phyloP scores from a whole-genome alignment of 1,140 invertebrate genomes.

The Drosophila pallidifrons region DNA sequence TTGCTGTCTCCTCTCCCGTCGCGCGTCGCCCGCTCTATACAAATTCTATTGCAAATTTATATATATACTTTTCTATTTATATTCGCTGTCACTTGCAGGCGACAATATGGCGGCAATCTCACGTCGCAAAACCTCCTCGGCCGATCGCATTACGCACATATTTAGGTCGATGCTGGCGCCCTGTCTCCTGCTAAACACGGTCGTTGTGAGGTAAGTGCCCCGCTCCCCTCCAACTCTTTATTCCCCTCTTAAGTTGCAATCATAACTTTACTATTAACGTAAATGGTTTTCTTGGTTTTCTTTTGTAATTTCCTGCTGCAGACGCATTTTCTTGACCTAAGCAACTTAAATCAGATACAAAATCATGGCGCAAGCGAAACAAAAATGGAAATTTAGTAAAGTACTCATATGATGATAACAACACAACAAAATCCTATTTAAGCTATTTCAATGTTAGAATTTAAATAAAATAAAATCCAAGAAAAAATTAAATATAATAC shows the following conservation, averaged over 20 bases:
- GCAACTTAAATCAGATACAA: slow-evolving; percentile 37
- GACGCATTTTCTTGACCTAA: slow-evolving; percentile 83
- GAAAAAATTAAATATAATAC: slow-evolving; percentile 53
- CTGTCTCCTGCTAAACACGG: slow-evolving; percentile 80
- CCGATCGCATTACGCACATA: slow-evolving; percentile 83
- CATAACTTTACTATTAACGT: slow-evolving; percentile 14
- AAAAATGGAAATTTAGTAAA: slow-evolving; percentile 42
- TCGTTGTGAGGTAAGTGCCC: slow-evolving; percentile 76
- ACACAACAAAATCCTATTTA: slow-evolving; percentile 68
- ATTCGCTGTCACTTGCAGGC: slow-evolving; percentile 67
- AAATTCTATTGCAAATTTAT: slow-evolving; percentile 59
- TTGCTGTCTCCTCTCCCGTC: too few relatives aligned
- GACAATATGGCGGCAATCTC: slow-evolving; percentile 85
- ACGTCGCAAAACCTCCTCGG: slow-evolving; percentile 83
- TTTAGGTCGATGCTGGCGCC: slow-evolving; percentile 82
- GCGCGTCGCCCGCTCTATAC: slow-evolving; percentile 9
- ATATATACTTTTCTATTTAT: slow-evolving; percentile 19
- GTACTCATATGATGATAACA: slow-evolving; percentile 34
- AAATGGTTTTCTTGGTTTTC: slow-evolving; percentile 43
- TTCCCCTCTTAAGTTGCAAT: not conserved
- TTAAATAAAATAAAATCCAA: slow-evolving; percentile 34
- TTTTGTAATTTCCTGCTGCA: slow-evolving; percentile 41
- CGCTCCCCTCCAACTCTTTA: too few relatives aligned
- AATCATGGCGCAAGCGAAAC: slow-evolving; percentile 23
- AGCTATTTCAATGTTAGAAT: slow-evolving; percentile 78